phyloP scores from a whole-genome alignment of 2,888 invertebrate species.

The Scrobipalpa atriplicella region DNA sequence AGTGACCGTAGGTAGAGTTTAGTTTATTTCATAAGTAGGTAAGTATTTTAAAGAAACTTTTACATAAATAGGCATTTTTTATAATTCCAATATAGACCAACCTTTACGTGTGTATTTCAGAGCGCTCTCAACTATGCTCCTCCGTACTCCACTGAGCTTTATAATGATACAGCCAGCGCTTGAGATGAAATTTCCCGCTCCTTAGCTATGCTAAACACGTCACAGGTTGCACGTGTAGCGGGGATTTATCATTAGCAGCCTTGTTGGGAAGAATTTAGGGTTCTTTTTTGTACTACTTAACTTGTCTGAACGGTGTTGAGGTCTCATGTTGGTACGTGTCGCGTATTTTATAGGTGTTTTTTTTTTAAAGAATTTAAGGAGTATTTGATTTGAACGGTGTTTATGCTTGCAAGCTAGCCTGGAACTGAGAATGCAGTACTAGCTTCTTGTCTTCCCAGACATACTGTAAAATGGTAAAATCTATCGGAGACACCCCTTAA shows the following conservation, averaged over 20 bases:
- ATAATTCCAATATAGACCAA: background rate
- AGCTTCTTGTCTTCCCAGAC: no score
- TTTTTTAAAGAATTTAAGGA: no score
- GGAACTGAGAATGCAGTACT: no score
- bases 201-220: slow-evolving; percentile 19
- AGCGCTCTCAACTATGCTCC: slow-evolving; percentile 23
- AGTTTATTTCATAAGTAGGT: no score
- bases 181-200: slow-evolving; percentile 40
- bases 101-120: slow-evolving; percentile 13
- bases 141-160: slow-evolving; percentile 26
- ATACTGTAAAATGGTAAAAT: no score
- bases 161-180: slow-evolving; percentile 42
- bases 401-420: no score
- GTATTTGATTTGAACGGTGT: no score
- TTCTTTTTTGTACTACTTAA: background rate
- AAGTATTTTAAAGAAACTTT: background rate
- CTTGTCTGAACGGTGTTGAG: no score
- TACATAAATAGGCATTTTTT: background rate
- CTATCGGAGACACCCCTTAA: no score
- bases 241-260: background rate
- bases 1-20: no score
- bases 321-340: no score
- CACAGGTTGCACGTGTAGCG: slow-evolving; percentile 1
- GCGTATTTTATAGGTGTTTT: no score
- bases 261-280: background rate